Evolutionary conservation across 2,888 invertebrate genomes (phyloP), one percentile per base, ranked within the genome.

Genomic region (Troglohyphantes excavatus): DNA sequence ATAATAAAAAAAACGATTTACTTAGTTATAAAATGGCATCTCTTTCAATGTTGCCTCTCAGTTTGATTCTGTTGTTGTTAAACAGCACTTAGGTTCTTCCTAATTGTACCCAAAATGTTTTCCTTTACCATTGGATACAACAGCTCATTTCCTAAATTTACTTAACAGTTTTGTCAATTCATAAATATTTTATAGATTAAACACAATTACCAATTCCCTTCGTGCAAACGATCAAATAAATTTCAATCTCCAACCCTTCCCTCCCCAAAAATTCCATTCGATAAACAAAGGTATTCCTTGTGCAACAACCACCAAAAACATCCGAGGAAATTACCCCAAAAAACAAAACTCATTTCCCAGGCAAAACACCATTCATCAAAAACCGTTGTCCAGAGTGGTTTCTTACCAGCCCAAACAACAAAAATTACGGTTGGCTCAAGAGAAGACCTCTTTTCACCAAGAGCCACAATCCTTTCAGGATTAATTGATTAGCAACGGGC

Each of bases 321-420:
- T n/a, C 13, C 0, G 53, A 17, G 33, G 59, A 75, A 75, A 75
- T 75, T 75, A 61, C 61, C 6, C n/a, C 13, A 53, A 53, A 39
- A 23, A 39, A 65, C 59, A 68, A 33, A 61, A 76, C 61, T 85
- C 85, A 85, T 85, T 63, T 61, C 29, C 21, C 17, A 68, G 0
- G 39, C 19, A 72, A 46, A 27, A 0, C n/a, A 85, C 29, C 85
- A 85, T 85, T 76, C 61, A 85, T 85, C 85, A 85, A 65, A 67
- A 39, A 46, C 19, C 27, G 5, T n/a, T 67, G 65, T 43, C 84
- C 46, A 7, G n/a, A 65, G 78, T 78, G 9, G 9, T 78, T 78
- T 65, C 43, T 63, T 27, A 19, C 75, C 17, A 13, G 17, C 53
- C 53, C 13, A 68, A 76, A 61, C 29, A 61, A 61, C n/a, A 43